A percentile compares a stretch with the other conserved stretches of the same genome.
Evolutionary conservation across 2,113 vertebrate genomes (phyloP).

Genomic region (Lampris incognitus): DNA sequence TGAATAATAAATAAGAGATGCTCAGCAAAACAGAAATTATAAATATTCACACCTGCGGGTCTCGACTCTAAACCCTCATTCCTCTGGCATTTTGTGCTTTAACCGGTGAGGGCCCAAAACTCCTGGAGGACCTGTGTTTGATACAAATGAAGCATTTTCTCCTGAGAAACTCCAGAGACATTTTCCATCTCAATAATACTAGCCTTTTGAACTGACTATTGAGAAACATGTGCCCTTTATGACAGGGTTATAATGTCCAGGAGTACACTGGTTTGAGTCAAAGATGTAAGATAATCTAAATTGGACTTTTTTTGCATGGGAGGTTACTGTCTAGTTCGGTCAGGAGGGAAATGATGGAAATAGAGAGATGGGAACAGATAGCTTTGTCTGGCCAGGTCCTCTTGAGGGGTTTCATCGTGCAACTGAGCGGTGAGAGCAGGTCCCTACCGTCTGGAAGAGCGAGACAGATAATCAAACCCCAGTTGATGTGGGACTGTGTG

Average conservation of each 20-base stretch:
- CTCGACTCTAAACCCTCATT: too few species aligned
- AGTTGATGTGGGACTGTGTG: slow-evolving; percentile 63
- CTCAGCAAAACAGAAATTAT: too few species aligned
- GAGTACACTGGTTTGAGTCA: slow-evolving; percentile 54
- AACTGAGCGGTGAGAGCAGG: slow-evolving; percentile 29
- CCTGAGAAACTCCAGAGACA: not conserved
- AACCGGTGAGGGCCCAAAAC: not conserved
- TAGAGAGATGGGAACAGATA: slow-evolving; percentile 57
- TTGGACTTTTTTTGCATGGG: slow-evolving; percentile 39
- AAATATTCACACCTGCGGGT: too few species aligned
- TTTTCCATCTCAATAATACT: slow-evolving; percentile 25
- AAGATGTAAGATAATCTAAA: slow-evolving; percentile 66
- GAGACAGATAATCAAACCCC: slow-evolving; percentile 72
- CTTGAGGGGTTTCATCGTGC: slow-evolving; percentile 31
- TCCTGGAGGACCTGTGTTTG: not conserved
- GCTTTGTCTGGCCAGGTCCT: slow-evolving; percentile 59
- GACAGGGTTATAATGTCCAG: slow-evolving; percentile 32
- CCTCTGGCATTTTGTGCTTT: not conserved
- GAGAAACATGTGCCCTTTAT: not conserved
- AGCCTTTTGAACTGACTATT: slow-evolving; percentile 27
- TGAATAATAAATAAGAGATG: too few species aligned
- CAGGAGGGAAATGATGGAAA: slow-evolving; percentile 27
- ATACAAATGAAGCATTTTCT: not conserved
- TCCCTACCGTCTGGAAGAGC: slow-evolving; percentile 43
- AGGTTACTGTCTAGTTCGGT: slow-evolving; percentile 43